Conservation (phyloP, 2,797 vertebrate species). For the Florisuga fusca region DNA sequence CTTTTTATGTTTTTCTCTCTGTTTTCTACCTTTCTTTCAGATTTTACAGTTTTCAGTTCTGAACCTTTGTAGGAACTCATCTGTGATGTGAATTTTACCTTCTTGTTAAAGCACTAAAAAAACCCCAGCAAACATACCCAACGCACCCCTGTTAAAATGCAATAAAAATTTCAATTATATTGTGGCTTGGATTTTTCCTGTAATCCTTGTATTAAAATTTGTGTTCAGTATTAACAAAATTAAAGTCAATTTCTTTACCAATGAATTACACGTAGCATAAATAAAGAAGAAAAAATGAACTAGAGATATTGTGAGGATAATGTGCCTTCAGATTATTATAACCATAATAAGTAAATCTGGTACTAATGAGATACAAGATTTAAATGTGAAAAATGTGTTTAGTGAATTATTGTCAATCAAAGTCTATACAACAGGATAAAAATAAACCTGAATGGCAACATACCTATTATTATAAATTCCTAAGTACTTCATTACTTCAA, state of each 20-base stretch:
- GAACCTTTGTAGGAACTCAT: background rate
- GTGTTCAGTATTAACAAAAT: slow-evolving; percentile 71
- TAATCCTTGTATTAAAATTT: slow-evolving; percentile 71
- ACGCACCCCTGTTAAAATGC: slow-evolving; percentile 57
- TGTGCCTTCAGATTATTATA: slow-evolving; percentile 54
- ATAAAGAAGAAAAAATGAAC: slow-evolving; percentile 65
- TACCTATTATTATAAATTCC: slow-evolving; percentile 79
- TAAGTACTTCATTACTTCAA: slow-evolving; percentile 77
- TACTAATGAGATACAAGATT: slow-evolving; percentile 77
- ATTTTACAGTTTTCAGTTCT: slow-evolving; percentile 15
- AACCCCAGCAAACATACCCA: background rate
- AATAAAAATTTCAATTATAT: slow-evolving; percentile 72
- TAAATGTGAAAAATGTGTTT: slow-evolving; percentile 75
- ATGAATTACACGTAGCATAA: slow-evolving; percentile 68
- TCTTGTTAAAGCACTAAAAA: slow-evolving; percentile 45
- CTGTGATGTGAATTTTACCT: slow-evolving; percentile 26
- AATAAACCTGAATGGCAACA: slow-evolving; percentile 78
- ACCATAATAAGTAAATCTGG: slow-evolving; percentile 74
- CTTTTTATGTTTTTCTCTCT: background rate
- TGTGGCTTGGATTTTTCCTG: slow-evolving; percentile 56
- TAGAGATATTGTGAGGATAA: slow-evolving; percentile 59
- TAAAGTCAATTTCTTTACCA: slow-evolving; percentile 69
- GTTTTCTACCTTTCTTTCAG: background rate
- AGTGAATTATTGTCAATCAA: slow-evolving; percentile 78
- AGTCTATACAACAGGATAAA: slow-evolving; percentile 70